Conservation (phyloP, 2,113 vertebrate genomes). For the Riparia riparia region DNA sequence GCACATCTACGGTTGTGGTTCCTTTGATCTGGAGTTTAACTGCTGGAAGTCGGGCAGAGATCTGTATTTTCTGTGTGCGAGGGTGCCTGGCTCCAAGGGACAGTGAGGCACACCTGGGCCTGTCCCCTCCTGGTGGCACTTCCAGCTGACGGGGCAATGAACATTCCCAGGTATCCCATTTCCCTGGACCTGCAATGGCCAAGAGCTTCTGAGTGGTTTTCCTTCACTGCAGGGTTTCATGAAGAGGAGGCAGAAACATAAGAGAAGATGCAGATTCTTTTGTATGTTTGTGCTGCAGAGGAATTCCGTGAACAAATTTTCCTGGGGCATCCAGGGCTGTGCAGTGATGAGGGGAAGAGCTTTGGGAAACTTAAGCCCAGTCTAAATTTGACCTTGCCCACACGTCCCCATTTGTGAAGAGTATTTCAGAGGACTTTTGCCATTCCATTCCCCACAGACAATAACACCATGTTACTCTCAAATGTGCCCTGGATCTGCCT, state of each 20-base stretch:
- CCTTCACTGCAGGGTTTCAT: background rate
- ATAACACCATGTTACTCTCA: background rate
- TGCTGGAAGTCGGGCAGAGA: background rate
- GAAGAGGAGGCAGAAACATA: background rate
- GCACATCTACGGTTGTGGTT: background rate
- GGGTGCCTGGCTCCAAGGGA: background rate
- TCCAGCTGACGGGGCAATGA: fast-evolving
- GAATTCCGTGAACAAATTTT: background rate
- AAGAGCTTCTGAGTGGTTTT: background rate
- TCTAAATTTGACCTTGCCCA: background rate
- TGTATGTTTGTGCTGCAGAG: background rate
- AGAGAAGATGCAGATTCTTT: background rate
- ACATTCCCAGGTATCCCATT: background rate
- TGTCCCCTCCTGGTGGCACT: background rate
- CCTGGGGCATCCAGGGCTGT: background rate
- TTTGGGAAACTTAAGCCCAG: background rate
- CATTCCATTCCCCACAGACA: background rate
- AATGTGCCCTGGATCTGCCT: background rate
- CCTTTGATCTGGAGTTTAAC: background rate
- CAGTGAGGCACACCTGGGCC: background rate
- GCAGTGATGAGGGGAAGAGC: background rate
- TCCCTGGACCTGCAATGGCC: background rate
- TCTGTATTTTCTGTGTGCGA: background rate
- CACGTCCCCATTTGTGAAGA: background rate
- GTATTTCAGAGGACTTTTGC: background rate